Conservation (phyloP, 1,140 invertebrate genomes). For the Micrasema minimum region DNA sequence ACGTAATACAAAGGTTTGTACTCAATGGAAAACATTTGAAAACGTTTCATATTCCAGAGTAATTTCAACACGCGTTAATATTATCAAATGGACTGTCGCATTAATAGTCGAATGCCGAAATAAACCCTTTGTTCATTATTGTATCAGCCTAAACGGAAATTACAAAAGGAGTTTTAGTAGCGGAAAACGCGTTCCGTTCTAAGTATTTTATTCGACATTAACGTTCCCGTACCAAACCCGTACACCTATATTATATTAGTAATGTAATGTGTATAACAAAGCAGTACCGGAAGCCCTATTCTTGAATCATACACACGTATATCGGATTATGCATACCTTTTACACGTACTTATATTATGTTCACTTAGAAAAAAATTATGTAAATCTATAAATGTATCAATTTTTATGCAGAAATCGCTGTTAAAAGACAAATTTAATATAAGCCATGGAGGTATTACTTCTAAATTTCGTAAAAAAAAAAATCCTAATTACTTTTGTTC, state of each 20-base stretch:
- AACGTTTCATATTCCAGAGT: background rate
- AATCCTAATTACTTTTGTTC: too few species aligned
- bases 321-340: too few species aligned
- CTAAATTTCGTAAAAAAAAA: background rate
- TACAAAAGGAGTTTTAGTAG: conserved; percentile 25
- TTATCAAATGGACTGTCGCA: conserved; percentile 2
- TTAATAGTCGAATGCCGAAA: conserved; percentile 20
- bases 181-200: conserved; percentile 12
- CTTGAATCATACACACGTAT: too few species aligned
- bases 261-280: conserved; percentile 16
- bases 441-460: background rate
- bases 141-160: conserved; percentile 20
- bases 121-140: conserved; percentile 29
- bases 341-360: too few species aligned
- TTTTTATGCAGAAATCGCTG: background rate
- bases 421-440: background rate
- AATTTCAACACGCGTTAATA: conserved; percentile 6
- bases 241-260: too few species aligned
- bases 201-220: conserved; percentile 21
- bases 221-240: conserved; percentile 17
- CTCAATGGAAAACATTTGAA: background rate
- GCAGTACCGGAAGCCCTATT: conserved; percentile 4
- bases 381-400: background rate
- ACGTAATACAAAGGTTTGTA: background rate
- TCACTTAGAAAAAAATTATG: conserved; percentile 2